Conservation (phyloP, 2,797 vertebrate species). For the Cynodonichthys magdalenae region DNA sequence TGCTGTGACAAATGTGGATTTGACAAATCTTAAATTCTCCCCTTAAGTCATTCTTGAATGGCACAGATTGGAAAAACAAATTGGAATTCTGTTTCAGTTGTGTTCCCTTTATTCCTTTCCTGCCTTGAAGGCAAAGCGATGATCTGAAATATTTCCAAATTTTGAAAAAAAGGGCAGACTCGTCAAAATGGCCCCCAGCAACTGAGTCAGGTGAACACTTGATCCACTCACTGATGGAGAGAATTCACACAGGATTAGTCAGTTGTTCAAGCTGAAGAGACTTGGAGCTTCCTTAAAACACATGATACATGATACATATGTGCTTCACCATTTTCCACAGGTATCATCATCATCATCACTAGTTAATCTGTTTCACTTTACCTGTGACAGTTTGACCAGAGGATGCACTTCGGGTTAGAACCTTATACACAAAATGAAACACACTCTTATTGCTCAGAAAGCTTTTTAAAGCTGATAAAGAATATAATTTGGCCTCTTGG, state of each 20-base stretch:
- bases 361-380: background rate
- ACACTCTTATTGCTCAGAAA: background rate
- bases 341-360: background rate
- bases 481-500: background rate
- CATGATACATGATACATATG: background rate
- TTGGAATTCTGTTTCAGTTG: background rate
- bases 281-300: background rate
- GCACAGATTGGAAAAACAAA: background rate
- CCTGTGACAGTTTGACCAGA: background rate
- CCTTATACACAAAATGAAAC: background rate
- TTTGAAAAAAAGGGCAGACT: no score
- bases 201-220: constrained; percentile 12
- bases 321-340: background rate
- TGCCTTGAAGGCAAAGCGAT: constrained; percentile 3
- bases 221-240: background rate
- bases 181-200: background rate
- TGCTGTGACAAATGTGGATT: no score
- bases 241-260: constrained; percentile 7
- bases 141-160: constrained; percentile 24
- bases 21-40: background rate
- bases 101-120: background rate
- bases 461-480: constrained; percentile 4
- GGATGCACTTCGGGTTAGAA: no score
- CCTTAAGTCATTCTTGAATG: background rate
- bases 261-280: fast-evolving